phyloP scores from a whole-genome alignment of 2,797 vertebrate species.

The Dicrostonyx torquatus region DNA sequence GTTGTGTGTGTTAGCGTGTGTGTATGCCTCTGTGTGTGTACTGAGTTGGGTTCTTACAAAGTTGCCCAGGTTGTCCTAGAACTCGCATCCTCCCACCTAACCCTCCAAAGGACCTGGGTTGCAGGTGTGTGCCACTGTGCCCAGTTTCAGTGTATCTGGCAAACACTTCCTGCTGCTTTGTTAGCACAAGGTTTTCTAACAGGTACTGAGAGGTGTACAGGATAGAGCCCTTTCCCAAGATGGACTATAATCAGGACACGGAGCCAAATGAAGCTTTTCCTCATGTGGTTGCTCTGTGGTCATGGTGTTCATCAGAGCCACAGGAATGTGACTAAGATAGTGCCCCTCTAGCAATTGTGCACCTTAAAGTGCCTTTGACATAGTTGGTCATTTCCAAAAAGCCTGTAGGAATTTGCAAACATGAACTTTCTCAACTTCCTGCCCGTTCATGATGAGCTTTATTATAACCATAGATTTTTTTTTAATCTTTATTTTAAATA shows the following conservation, averaged over 20 bases:
- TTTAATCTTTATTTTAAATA: slow-evolving; percentile 52
- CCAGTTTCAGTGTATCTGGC: neutral
- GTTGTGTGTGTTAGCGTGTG: neutral
- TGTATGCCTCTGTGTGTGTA: neutral
- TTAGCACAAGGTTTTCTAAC: neutral
- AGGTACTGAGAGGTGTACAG: neutral
- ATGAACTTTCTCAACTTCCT: slow-evolving; percentile 8
- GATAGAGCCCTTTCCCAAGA: neutral
- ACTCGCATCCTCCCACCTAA: neutral
- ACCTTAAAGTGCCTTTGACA: neutral
- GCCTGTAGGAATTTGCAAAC: neutral
- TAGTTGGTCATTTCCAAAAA: neutral
- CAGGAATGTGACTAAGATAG: neutral
- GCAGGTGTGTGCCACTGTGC: neutral
- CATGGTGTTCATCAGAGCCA: neutral
- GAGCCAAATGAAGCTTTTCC: neutral
- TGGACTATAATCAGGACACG: too few relatives aligned
- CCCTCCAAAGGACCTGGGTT: neutral
- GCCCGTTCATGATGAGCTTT: neutral
- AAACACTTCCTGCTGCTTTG: neutral
- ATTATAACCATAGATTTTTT: neutral
- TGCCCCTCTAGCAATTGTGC: neutral
- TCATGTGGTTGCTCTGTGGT: neutral
- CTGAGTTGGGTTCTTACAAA: neutral
- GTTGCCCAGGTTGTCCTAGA: neutral